Conservation (phyloP, 2,797 vertebrate species). For the Toxotes lorentzi region DNA sequence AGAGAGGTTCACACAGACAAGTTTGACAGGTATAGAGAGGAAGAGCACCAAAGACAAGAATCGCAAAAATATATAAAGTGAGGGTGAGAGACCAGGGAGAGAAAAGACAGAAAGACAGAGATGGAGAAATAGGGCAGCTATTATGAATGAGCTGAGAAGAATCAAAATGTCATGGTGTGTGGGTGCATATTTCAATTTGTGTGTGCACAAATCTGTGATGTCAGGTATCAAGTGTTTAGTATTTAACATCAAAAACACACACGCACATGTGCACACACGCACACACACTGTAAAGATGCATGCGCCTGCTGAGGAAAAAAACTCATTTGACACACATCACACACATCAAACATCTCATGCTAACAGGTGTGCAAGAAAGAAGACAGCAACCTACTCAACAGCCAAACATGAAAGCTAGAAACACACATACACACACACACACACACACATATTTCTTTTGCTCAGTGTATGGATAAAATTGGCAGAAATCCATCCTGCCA, state of each 20-base stretch:
- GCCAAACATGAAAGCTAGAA: slow-evolving; percentile 50
- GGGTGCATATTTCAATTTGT: slow-evolving; percentile 12
- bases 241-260: slow-evolving; percentile 48
- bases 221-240: slow-evolving; percentile 47
- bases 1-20: slow-evolving; percentile 36
- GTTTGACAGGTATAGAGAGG: slow-evolving; percentile 60
- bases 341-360: slow-evolving; percentile 57
- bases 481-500: slow-evolving; percentile 12
- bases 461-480: slow-evolving; percentile 31
- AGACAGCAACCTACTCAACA: slow-evolving; percentile 25
- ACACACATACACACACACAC: slow-evolving; percentile 7
- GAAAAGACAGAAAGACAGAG: slow-evolving; percentile 5
- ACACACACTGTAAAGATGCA: background rate
- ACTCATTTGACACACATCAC: slow-evolving; percentile 51
- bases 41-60: slow-evolving; percentile 43
- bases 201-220: slow-evolving; percentile 43
- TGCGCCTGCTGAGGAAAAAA: background rate
- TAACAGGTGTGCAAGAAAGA: slow-evolving; percentile 66
- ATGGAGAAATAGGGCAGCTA: slow-evolving; percentile 43
- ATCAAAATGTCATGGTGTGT: slow-evolving; percentile 58
- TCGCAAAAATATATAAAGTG: slow-evolving; percentile 47
- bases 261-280: slow-evolving; percentile 2
- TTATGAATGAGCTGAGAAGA: slow-evolving; percentile 67
- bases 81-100: slow-evolving; percentile 40
- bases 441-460: too few species aligned